These are phyloP conservation scores for Bombus confusus DNA, from an alignment of 1,140 invertebrate genomes.

Conservation along the genomic window DNA sequence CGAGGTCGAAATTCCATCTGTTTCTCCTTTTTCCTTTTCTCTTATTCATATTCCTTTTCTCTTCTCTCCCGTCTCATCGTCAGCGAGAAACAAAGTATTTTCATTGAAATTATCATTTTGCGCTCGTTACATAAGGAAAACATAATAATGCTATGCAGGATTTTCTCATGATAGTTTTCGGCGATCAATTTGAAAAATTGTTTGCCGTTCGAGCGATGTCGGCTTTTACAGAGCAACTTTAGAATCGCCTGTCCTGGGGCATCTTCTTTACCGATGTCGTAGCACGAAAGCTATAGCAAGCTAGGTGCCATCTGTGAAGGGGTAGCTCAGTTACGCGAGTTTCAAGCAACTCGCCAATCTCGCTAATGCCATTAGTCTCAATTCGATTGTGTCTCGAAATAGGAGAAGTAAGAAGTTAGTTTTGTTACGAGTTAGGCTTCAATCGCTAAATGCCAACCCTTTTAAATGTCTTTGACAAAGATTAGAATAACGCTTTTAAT, in stretches of 20 bases:
- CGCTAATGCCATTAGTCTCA: background rate
- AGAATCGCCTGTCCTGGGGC: background rate
- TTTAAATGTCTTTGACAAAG: background rate
- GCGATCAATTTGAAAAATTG: background rate
- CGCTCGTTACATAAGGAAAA: background rate
- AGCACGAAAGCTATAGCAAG: background rate
- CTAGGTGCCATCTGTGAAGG: constrained; percentile 17
- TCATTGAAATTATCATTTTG: too few relatives aligned
- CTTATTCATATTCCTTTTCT: background rate
- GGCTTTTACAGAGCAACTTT: background rate
- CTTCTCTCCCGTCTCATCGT: too few relatives aligned
- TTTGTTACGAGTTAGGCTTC: background rate
- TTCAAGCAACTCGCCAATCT: constrained; percentile 3
- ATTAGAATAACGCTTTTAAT: background rate
- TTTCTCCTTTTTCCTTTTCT: background rate
- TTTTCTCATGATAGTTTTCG: background rate
- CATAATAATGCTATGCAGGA: background rate
- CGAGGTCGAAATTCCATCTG: background rate
- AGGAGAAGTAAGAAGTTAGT: background rate
- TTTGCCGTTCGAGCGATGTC: background rate
- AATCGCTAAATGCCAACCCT: background rate
- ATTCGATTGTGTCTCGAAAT: background rate
- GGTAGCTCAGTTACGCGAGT: constrained; percentile 11
- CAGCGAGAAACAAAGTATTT: background rate
- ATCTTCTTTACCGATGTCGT: constrained; percentile 14